These are phyloP conservation scores for Hybos culiciformis DNA, from an alignment of 2,888 invertebrate species.

Conservation along the genomic window DNA sequence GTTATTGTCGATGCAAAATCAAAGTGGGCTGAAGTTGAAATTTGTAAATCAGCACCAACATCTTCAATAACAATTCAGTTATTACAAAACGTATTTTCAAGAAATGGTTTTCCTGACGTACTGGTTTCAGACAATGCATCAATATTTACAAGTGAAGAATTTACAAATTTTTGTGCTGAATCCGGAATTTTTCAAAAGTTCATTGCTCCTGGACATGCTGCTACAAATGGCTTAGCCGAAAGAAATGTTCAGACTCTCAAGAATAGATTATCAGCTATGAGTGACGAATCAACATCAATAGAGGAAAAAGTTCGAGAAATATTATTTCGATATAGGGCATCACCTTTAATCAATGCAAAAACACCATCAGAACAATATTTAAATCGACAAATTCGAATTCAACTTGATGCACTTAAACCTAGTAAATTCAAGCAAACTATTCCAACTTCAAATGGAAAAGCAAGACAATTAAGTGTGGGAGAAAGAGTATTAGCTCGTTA, in stretches of 20 bases:
- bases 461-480: slow-evolving; percentile 9
- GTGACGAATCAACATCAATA: slow-evolving; percentile 7
- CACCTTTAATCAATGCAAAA: slow-evolving; percentile 8
- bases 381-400: slow-evolving; percentile 10
- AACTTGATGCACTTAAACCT: slow-evolving; percentile 8
- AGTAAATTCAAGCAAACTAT: slow-evolving; percentile 2
- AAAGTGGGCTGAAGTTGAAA: slow-evolving; percentile 4
- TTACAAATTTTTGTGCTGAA: neutral
- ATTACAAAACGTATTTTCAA: slow-evolving; percentile 8
- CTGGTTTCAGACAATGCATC: slow-evolving; percentile 8
- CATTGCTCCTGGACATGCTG: slow-evolving; percentile 6
- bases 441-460: slow-evolving; percentile 1
- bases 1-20: slow-evolving; percentile 9
- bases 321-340: slow-evolving; percentile 9
- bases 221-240: slow-evolving; percentile 6
- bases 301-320: slow-evolving; percentile 9
- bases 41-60: slow-evolving; percentile 6
- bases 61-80: slow-evolving; percentile 6
- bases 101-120: slow-evolving; percentile 7
- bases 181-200: slow-evolving; percentile 3
- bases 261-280: slow-evolving; percentile 11
- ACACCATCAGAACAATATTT: slow-evolving; percentile 11
- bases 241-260: slow-evolving; percentile 10
- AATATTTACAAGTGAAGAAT: slow-evolving; percentile 6
- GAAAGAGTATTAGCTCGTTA: slow-evolving; percentile 8